Conservation (phyloP, 2,888 invertebrate genomes). For the Parnassius apollo region DNA sequence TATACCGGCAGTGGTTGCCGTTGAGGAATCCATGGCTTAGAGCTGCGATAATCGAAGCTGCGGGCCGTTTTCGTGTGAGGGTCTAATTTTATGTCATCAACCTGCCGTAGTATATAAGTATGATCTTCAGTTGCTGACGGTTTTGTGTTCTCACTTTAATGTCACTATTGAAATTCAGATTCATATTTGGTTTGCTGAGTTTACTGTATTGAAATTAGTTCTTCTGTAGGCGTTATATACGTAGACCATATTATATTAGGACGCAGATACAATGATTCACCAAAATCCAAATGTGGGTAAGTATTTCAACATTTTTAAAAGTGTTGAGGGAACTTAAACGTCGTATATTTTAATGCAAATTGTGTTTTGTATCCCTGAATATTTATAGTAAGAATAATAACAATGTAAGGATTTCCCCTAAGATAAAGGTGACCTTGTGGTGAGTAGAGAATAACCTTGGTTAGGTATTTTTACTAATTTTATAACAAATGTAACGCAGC, state of each 20-base stretch:
- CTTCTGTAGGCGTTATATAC: too few relatives aligned
- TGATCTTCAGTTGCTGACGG: constrained; percentile 40
- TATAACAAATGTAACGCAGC: too few relatives aligned
- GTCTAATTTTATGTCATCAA: constrained; percentile 42
- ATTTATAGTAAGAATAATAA: not conserved
- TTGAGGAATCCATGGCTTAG: constrained; percentile 44
- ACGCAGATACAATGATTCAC: constrained; percentile 36
- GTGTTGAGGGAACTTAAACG: constrained; percentile 23
- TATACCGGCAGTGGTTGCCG: constrained; percentile 38
- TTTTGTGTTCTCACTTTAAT: constrained; percentile 35
- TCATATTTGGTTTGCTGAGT: constrained; percentile 7
- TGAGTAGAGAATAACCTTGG: not conserved
- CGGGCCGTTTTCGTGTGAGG: constrained; percentile 41
- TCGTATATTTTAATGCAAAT: not conserved
- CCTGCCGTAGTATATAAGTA: constrained; percentile 37
- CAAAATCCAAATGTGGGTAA: constrained; percentile 32
- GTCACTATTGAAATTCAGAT: constrained; percentile 39
- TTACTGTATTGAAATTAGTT: too few relatives aligned
- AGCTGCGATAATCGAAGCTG: constrained; percentile 45
- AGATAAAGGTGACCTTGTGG: not conserved
- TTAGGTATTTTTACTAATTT: too few relatives aligned
- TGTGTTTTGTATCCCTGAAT: not conserved
- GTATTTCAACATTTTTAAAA: constrained; percentile 27
- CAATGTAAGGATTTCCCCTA: not conserved
- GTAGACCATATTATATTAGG: constrained; percentile 28